These are phyloP conservation scores for Chesias legatella DNA, from an alignment of 2,888 invertebrate genomes.

Conservation along the genomic window DNA sequence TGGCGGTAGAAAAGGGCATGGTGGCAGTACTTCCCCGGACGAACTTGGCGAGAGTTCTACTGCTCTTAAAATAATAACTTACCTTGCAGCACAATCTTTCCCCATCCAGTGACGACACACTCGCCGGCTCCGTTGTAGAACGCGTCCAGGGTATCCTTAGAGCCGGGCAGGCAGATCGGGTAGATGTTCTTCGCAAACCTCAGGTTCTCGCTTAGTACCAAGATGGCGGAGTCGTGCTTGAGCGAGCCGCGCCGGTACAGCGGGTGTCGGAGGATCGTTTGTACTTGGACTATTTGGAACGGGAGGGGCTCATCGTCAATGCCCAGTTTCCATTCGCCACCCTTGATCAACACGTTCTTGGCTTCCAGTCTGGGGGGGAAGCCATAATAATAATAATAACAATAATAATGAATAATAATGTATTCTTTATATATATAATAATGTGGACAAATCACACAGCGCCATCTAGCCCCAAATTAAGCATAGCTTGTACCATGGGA, in stretches of 20 bases:
- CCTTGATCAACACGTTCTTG: conserved; percentile 86
- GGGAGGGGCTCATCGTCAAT: conserved; percentile 89
- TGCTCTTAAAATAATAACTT: too few relatives aligned
- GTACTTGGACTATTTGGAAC: conserved; percentile 88
- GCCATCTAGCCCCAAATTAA: too few relatives aligned
- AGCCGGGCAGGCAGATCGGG: conserved; percentile 84
- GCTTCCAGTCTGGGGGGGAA: conserved; percentile 75
- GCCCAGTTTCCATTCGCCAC: conserved; percentile 91
- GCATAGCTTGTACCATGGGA: too few relatives aligned
- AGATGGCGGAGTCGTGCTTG: conserved; percentile 85
- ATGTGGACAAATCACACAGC: too few relatives aligned
- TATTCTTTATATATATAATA: too few relatives aligned
- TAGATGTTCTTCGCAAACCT: conserved; percentile 86
- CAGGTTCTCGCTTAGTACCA: conserved; percentile 83
- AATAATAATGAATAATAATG: too few relatives aligned
- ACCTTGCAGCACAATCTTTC: conserved; percentile 89
- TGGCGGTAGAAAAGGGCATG: too few relatives aligned
- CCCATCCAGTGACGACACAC: conserved; percentile 92
- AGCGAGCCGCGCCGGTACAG: conserved; percentile 81
- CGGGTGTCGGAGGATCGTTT: conserved; percentile 85
- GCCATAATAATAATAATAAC: neutral
- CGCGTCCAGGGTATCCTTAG: conserved; percentile 72
- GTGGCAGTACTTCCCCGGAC: too few relatives aligned
- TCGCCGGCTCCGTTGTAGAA: conserved; percentile 80
- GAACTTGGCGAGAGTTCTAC: too few relatives aligned